Conservation (phyloP, 2,888 invertebrate species). For the Tetropium fuscum region DNA sequence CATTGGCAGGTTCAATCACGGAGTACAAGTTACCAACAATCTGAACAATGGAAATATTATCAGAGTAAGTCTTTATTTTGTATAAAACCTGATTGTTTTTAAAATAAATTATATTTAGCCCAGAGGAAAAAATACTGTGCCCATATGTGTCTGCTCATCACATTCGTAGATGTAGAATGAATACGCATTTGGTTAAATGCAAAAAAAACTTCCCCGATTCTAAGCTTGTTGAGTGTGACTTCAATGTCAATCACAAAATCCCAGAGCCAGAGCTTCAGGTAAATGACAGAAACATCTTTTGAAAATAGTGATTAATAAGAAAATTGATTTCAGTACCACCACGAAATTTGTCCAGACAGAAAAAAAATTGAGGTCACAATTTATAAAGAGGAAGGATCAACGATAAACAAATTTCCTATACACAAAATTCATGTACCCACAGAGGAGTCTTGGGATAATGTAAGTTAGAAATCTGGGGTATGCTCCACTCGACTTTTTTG, state of each 20-base stretch:
- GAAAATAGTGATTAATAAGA: too few species aligned
- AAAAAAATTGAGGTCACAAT: constrained; percentile 43
- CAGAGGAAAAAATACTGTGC: constrained; percentile 66
- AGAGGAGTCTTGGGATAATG: constrained; percentile 57
- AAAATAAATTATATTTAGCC: too few species aligned
- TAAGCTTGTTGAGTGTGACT: constrained; percentile 68
- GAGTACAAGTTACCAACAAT: too few species aligned
- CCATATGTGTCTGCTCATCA: constrained; percentile 71
- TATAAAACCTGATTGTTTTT: too few species aligned
- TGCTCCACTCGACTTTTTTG: too few species aligned
- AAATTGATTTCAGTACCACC: constrained; percentile 51
- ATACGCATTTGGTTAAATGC: constrained; percentile 72
- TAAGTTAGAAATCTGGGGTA: too few species aligned
- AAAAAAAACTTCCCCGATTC: constrained; percentile 66
- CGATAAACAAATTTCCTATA: constrained; percentile 35
- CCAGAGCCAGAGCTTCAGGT: constrained; percentile 69
- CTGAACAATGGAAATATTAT: too few species aligned
- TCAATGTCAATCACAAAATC: constrained; percentile 70
- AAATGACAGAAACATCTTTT: too few species aligned
- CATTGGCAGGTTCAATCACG: too few species aligned
- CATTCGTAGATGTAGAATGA: constrained; percentile 68
- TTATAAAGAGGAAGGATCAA: constrained; percentile 37
- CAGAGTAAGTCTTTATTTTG: too few species aligned
- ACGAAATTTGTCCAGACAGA: constrained; percentile 49
- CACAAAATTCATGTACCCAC: constrained; percentile 33